These are phyloP conservation scores for Hypercompe scribonia DNA, from an alignment of 2,888 invertebrate genomes.

Conservation along the genomic window DNA sequence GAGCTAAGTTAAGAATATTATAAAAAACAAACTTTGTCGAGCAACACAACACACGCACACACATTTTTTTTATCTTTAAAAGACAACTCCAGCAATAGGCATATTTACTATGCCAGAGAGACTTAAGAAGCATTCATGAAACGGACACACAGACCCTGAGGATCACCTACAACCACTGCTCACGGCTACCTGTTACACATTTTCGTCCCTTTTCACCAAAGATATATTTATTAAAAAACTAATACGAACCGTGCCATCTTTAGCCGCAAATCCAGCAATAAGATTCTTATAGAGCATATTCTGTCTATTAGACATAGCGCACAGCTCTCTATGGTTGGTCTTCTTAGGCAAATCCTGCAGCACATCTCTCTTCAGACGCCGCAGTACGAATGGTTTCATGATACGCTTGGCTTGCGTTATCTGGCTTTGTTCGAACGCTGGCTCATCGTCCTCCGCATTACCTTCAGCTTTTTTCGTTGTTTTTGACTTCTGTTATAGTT, in stretches of 20 bases:
- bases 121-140: background rate
- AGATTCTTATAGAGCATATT: conserved; percentile 91
- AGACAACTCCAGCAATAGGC: background rate
- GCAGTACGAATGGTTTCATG: conserved; percentile 97
- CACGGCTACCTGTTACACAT: background rate
- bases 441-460: conserved; percentile 86
- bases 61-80: background rate
- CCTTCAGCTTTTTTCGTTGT: conserved; percentile 79
- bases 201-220: background rate
- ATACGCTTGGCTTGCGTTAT: conserved; percentile 97
- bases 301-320: conserved; percentile 90
- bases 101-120: background rate
- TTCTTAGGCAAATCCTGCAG: conserved; percentile 95
- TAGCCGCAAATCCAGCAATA: conserved; percentile 89
- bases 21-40: no score
- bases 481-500: conserved; percentile 81
- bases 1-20: no score
- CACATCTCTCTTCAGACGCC: conserved; percentile 95
- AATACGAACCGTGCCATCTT: conserved; percentile 84
- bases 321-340: conserved; percentile 88
- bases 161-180: no score
- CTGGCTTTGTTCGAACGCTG: conserved; percentile 95
- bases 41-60: background rate
- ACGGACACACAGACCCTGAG: background rate
- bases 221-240: background rate